A percentile compares a stretch with the other conserved stretches of the same genome.
phyloP scores from a whole-genome alignment of 2,797 vertebrate species.

The Leuciscus waleckii region DNA sequence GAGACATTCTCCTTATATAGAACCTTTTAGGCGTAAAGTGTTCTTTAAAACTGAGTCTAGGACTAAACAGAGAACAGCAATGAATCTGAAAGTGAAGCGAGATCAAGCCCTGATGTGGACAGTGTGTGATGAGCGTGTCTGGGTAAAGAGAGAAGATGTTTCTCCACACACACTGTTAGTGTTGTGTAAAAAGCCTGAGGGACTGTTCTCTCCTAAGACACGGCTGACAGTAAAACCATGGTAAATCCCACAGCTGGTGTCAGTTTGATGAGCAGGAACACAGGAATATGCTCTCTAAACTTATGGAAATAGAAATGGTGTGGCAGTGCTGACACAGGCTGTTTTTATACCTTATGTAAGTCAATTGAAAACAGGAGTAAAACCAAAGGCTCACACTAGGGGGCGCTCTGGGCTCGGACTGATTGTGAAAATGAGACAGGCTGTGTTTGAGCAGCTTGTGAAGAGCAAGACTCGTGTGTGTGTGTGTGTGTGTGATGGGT shows the following conservation, averaged over 20 bases:
- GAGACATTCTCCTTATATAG: neutral
- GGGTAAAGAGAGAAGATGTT: neutral
- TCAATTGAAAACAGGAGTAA: neutral
- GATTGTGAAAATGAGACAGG: conserved; percentile 49
- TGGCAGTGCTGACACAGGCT: conserved; percentile 27
- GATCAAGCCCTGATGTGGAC: neutral
- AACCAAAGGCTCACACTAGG: conserved; percentile 35
- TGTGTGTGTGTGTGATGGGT: too few species aligned
- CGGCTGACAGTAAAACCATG: conserved; percentile 12
- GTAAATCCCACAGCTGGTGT: conserved; percentile 21
- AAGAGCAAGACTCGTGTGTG: neutral
- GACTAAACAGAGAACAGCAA: neutral
- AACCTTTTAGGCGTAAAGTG: neutral
- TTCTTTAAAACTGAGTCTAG: neutral
- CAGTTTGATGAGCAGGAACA: conserved; percentile 31
- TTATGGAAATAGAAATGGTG: neutral
- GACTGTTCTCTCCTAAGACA: conserved; percentile 17
- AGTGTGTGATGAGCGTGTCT: neutral
- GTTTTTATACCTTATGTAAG: neutral
- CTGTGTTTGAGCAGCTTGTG: conserved; percentile 34
- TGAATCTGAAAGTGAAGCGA: neutral
- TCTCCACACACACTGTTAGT: conserved; percentile 5
- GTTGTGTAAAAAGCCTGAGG: conserved; percentile 43
- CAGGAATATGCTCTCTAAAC: conserved; percentile 4
- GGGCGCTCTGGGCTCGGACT: conserved; percentile 36